Percentiles rank a stretch among this genome's conserved stretches.
phyloP scores from a whole-genome alignment of 2,888 invertebrate genomes.

The Plutella xylostella region DNA sequence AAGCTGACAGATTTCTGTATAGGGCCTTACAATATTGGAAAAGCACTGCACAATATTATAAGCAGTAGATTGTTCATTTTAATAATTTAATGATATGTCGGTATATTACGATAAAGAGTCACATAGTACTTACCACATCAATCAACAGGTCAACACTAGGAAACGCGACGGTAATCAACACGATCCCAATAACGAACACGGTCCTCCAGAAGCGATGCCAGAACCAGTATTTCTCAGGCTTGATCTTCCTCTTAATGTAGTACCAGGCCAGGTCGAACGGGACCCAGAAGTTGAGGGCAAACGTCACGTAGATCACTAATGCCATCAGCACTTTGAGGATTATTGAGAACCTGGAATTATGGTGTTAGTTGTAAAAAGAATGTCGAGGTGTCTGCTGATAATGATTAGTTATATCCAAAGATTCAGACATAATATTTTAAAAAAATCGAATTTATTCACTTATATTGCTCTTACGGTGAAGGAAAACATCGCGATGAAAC shows the following conservation, averaged over 20 bases:
- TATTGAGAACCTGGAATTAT: slow-evolving; percentile 43
- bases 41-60: too few species aligned
- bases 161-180: slow-evolving; percentile 45
- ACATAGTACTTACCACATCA: slow-evolving; percentile 41
- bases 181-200: slow-evolving; percentile 37
- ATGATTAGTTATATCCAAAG: too few species aligned
- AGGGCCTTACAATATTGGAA: too few species aligned
- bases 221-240: slow-evolving; percentile 25
- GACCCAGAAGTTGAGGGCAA: slow-evolving; percentile 58
- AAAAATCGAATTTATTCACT: too few species aligned
- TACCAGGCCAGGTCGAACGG: slow-evolving; percentile 59
- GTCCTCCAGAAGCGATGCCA: slow-evolving; percentile 54
- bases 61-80: too few species aligned
- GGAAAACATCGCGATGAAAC: too few species aligned
- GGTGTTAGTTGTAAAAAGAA: neutral
- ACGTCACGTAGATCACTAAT: slow-evolving; percentile 57
- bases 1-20: too few species aligned
- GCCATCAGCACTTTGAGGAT: slow-evolving; percentile 51
- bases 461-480: too few species aligned
- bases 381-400: too few species aligned
- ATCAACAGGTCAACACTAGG: slow-evolving; percentile 57
- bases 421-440: too few species aligned
- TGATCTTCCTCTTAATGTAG: slow-evolving; percentile 42
- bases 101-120: too few species aligned
- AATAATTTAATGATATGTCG: too few species aligned